Base-by-base conservation (phyloP, 2,888 invertebrate genomes). In the Hypolimnas misippus region DNA sequence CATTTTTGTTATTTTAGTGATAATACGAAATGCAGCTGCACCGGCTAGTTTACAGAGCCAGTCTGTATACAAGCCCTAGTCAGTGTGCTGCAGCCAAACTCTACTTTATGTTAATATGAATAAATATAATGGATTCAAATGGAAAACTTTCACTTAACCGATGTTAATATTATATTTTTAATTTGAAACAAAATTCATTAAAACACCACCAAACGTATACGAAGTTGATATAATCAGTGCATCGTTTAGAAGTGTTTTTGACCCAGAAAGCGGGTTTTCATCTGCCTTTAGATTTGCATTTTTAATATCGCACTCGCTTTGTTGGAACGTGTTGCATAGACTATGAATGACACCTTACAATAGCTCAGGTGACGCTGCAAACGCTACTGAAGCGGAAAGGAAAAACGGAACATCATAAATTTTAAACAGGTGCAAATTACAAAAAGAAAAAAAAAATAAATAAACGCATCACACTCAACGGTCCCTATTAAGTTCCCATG, bases 201-300 rank as follows among this genome's bases (percentile, higher is more conserved):
- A 14, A 31, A 12, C 31, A 42, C 19, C 17, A n/a, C 0, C 29
- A 16, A 25, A 31, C 19, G 25, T n/a, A n/a, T 25, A 35, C 14
- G 52, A 38, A 42, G 35, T 49, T 53, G 63, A 38, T 35, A 46
- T 64, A 62, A 66, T 66, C 61, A 62, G 54, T 42, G 40, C 58
- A 49, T 16, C 49, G 29, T 40, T 64, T 42, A 51, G 46, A 29
- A 51, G 56, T 58, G 51, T 61, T 51, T 62, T 64, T 63, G 66
- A 68, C 70, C 70, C 65, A 66, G 66, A 68, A 70, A 68, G 54
- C 61, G 50, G 44, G 33, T 64, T 67, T 67, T 67, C 67, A 69
- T 66, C 64, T 55, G 59, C 42, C 58, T 44, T 40, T 46, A 31
- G 55, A 65, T 66, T 66, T 67, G 65, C 63, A 70, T 68, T 70